phyloP scores from a whole-genome alignment of 2,113 vertebrate genomes.

The Cisticola juncidis region DNA sequence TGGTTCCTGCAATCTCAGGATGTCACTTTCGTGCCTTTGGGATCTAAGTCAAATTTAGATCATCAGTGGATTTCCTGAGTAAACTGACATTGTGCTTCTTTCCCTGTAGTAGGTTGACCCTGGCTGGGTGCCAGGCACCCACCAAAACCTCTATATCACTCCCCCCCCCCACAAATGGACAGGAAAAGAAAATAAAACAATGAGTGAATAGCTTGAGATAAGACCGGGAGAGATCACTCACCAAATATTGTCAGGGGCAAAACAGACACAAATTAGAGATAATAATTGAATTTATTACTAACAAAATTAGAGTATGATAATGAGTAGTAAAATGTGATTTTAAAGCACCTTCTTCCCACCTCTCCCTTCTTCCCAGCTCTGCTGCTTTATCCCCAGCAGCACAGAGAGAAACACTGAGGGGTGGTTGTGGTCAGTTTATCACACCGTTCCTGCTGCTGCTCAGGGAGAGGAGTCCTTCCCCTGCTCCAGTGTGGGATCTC shows the following conservation, averaged over 20 bases:
- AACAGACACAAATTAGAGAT: neutral
- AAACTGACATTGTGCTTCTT: neutral
- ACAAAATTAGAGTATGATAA: neutral
- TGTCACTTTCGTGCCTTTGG: accelerated
- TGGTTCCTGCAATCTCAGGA: neutral
- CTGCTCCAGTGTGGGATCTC: neutral
- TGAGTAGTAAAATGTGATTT: neutral
- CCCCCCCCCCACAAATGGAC: neutral
- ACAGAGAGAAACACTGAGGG: neutral
- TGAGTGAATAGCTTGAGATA: neutral
- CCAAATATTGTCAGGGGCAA: neutral
- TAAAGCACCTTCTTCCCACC: neutral
- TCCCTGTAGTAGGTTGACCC: neutral
- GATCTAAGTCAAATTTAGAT: neutral
- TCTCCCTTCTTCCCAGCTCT: neutral
- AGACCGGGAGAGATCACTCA: neutral
- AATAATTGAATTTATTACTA: neutral
- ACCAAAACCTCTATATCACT: neutral
- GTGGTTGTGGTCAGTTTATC: too few relatives aligned
- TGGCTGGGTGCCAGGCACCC: neutral
- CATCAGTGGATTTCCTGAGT: neutral
- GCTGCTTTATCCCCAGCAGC: neutral
- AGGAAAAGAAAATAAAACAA: neutral
- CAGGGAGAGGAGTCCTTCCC: neutral
- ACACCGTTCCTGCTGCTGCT: neutral